phyloP scores from a whole-genome alignment of 2,888 invertebrate species.

The Lysandra coridon region DNA sequence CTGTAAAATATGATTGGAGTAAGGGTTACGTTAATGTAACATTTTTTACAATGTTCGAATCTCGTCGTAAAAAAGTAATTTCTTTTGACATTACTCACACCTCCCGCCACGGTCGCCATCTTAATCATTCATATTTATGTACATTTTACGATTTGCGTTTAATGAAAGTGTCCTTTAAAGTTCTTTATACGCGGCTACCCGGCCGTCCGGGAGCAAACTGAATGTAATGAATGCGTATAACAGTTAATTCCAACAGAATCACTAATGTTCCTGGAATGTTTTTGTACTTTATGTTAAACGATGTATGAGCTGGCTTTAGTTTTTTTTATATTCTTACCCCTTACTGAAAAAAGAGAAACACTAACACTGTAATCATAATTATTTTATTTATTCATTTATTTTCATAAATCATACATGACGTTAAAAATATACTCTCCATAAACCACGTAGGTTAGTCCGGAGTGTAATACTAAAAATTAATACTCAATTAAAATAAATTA shows the following conservation, averaged over 20 bases:
- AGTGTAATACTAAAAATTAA: too few species aligned
- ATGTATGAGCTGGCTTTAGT: not conserved
- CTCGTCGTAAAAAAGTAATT: conserved; percentile 62
- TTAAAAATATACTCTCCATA: too few species aligned
- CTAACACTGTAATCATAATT: too few species aligned
- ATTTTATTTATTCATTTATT: too few species aligned
- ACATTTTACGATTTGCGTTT: conserved; percentile 63
- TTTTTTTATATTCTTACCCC: not conserved
- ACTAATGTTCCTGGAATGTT: not conserved
- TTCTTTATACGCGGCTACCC: conserved; percentile 52
- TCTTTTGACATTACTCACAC: conserved; percentile 55
- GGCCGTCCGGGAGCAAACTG: conserved; percentile 43
- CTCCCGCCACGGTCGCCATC: conserved; percentile 64
- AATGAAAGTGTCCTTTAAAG: conserved; percentile 62
- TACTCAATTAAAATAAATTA: too few species aligned
- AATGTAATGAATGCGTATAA: conserved; percentile 19
- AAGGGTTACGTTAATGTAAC: conserved; percentile 37
- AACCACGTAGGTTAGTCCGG: too few species aligned
- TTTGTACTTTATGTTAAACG: not conserved
- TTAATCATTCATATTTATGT: conserved; percentile 74
- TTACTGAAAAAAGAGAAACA: not conserved
- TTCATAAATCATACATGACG: too few species aligned
- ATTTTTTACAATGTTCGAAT: conserved; percentile 61
- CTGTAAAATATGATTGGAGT: conserved; percentile 57
- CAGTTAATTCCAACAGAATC: not conserved